A percentile compares a stretch with the other conserved stretches of the same genome.
Evolutionary conservation across 2,113 vertebrate species (phyloP).

Genomic region (rat (Rattus norvegicus)): GRCr8 NC_086027.1:80841001-80841500

Average conservation of each 20-base stretch:
- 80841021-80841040: not conserved
- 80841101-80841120: not conserved
- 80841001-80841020: not conserved
- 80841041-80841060: not conserved
- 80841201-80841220: not conserved
- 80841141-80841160: too few relatives aligned
- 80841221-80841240: not conserved
- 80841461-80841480: not conserved
- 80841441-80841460: not conserved
- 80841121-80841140: not conserved
- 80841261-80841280: not conserved
- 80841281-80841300: not conserved
- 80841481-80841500: not conserved
- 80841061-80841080: not conserved
- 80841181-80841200: too few relatives aligned
- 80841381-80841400: not conserved
- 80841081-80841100: not conserved
- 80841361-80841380: not conserved
- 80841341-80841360: not conserved
- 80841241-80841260: not conserved
- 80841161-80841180: too few relatives aligned
- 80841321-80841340: not conserved
- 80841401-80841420: not conserved
- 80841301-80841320: not conserved
- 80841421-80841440: not conserved